Evolutionary conservation across 1,140 invertebrate genomes (phyloP), one percentile per base, ranked within the genome.

Genomic region (Gryllus bimaculatus): DNA sequence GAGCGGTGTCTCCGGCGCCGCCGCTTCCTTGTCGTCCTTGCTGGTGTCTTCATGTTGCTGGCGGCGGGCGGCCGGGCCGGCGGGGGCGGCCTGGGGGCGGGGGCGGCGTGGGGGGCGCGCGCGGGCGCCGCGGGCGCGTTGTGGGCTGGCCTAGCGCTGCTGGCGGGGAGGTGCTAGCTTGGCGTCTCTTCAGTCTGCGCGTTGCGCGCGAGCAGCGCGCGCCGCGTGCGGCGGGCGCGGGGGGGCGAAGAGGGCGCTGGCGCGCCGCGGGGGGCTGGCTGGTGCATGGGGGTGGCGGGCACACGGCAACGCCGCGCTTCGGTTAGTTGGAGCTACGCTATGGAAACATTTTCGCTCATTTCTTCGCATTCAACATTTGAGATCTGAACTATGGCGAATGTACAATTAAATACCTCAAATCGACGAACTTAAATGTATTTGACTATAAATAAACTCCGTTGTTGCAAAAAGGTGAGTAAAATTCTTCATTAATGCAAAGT

Each of bases 131-230:
- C 75, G 48, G 48, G 78, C 20, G 15, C 49, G 12, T 47, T 8
- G 49, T 79, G 47, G 18, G 78, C 73, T 18, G n/a, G n/a, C 26
- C 47, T 74, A 73, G 20, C 47, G 75, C 48, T 48, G 48, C 18
- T 73, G 74, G 18, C 39, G n/a, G 76, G n/a, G 78, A 12, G 5
- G 26, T 21, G 12, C 78, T 21, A 39, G 54, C 21, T 78, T 78
- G n/a, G 48, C 78, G 78, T 26, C 54, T 78, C 78, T 78, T 78
- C 78, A 74, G 66, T n/a, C 47, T 78, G 66, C 76, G 48, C n/a
- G 47, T 15, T n/a, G n/a, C n/a, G 8, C n/a, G 18, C 18, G 76
- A 54, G 8, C 75, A 47, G 48, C 47, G 15, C 39, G n/a, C 8
- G 48, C 48, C 5, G 76, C n/a, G n/a, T n/a, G n/a, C 18, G 47